phyloP scores from a whole-genome alignment of 2,888 invertebrate genomes.

The Trilocha varians region DNA sequence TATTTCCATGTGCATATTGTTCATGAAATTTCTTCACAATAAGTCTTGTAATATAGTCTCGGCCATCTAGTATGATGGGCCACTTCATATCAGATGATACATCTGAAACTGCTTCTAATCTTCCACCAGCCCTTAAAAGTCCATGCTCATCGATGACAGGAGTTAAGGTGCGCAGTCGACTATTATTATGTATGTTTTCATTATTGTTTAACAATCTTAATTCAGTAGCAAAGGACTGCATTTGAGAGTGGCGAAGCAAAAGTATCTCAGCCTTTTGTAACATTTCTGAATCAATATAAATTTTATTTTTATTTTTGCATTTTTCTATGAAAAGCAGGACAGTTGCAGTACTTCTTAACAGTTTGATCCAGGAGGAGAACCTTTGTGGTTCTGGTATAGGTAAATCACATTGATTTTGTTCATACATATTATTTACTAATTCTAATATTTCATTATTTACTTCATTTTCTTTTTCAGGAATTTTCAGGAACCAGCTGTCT shows the following conservation, averaged over 20 bases:
- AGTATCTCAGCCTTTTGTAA: constrained; percentile 1
- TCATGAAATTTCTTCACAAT: too few relatives aligned
- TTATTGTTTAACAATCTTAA: neutral
- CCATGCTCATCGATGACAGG: constrained; percentile 9
- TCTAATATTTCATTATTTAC: neutral
- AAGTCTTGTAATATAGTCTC: constrained; percentile 6
- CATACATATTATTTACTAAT: neutral
- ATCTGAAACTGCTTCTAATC: constrained; percentile 8
- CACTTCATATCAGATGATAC: constrained; percentile 7
- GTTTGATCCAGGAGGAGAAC: constrained; percentile 5
- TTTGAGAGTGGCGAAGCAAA: too few relatives aligned
- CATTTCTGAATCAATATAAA: neutral
- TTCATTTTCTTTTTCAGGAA: neutral
- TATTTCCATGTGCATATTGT: too few relatives aligned
- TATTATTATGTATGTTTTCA: neutral
- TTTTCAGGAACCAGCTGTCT: neutral
- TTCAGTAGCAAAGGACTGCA: neutral
- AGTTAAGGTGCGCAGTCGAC: constrained; percentile 1
- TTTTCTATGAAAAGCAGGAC: constrained; percentile 7
- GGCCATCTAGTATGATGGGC: constrained; percentile 14
- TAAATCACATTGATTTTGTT: neutral
- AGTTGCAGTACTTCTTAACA: constrained; percentile 4
- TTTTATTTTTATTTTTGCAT: constrained; percentile 1
- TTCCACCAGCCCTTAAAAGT: constrained; percentile 10
- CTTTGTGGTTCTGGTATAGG: constrained; percentile 2